Conservation (phyloP, 2,113 vertebrate genomes). For the Rhea americana region DNA sequence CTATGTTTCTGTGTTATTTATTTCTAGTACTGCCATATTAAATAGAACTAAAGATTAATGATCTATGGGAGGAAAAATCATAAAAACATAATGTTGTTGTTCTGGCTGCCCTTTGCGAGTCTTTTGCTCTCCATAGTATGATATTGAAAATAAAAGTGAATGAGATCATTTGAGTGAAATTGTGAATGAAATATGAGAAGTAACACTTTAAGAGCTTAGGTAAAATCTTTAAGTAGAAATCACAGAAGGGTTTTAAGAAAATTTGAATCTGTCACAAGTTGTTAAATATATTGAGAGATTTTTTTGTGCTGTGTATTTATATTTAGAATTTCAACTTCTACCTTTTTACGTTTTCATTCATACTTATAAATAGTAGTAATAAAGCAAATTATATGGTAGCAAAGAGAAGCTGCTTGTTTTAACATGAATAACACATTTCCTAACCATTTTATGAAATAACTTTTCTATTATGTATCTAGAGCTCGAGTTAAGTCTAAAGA, state of each 20-base stretch:
- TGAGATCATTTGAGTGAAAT: background rate
- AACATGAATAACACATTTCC: background rate
- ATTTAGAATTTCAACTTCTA: background rate
- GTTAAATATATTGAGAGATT: background rate
- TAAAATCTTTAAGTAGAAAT: background rate
- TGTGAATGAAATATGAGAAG: background rate
- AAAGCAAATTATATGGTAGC: background rate
- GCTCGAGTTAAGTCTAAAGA: background rate
- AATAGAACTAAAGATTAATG: background rate
- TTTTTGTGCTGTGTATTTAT: background rate
- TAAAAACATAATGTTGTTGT: background rate
- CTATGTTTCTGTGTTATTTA: background rate
- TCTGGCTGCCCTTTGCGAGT: background rate
- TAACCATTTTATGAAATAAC: background rate
- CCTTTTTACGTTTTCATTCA: background rate
- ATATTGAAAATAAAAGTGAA: background rate
- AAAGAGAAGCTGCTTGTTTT: background rate
- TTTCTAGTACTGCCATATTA: background rate
- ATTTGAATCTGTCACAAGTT: background rate
- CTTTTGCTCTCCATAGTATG: background rate
- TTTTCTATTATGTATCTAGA: background rate
- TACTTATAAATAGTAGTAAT: background rate
- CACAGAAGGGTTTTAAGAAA: background rate
- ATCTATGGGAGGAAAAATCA: background rate
- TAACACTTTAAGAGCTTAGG: background rate